Percentiles rank a stretch among this genome's conserved stretches.
These are phyloP conservation scores for Tichodroma muraria DNA, from an alignment of 2,113 vertebrate species.

Conservation along the genomic window DNA sequence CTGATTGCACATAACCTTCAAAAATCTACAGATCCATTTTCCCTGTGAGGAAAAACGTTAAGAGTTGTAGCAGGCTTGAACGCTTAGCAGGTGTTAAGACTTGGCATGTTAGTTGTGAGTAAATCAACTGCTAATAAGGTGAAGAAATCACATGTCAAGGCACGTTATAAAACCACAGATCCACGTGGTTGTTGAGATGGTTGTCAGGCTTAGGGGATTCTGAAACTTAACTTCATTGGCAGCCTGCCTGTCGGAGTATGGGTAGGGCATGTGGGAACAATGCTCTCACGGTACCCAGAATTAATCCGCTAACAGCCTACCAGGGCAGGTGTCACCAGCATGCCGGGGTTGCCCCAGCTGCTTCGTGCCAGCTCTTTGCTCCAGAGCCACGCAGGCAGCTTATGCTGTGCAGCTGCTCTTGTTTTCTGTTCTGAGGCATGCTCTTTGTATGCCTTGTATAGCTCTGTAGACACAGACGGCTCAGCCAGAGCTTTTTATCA, in stretches of 20 bases:
- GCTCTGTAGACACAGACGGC: background rate
- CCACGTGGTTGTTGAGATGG: slow-evolving; percentile 41
- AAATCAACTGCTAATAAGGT: slow-evolving; percentile 40
- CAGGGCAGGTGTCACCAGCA: background rate
- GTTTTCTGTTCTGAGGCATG: background rate
- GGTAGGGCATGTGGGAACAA: slow-evolving; percentile 24
- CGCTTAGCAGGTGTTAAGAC: background rate
- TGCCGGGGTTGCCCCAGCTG: background rate
- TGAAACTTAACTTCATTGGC: slow-evolving; percentile 22
- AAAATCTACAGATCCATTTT: background rate
- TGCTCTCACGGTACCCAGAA: background rate
- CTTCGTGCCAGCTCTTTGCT: background rate
- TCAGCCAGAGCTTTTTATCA: background rate
- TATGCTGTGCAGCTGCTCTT: background rate
- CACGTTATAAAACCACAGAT: slow-evolving; percentile 53
- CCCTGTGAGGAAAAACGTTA: background rate
- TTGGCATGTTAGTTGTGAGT: background rate
- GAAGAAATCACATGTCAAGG: slow-evolving; percentile 51
- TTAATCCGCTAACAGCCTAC: background rate
- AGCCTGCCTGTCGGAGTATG: background rate
- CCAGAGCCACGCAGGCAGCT: background rate
- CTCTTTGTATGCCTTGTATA: background rate
- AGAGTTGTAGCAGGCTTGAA: background rate
- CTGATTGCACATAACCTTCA: background rate
- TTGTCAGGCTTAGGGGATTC: slow-evolving; percentile 56